Evolutionary conservation across 1,140 invertebrate genomes (phyloP).

Genomic region (Hyphantria cunea): DNA sequence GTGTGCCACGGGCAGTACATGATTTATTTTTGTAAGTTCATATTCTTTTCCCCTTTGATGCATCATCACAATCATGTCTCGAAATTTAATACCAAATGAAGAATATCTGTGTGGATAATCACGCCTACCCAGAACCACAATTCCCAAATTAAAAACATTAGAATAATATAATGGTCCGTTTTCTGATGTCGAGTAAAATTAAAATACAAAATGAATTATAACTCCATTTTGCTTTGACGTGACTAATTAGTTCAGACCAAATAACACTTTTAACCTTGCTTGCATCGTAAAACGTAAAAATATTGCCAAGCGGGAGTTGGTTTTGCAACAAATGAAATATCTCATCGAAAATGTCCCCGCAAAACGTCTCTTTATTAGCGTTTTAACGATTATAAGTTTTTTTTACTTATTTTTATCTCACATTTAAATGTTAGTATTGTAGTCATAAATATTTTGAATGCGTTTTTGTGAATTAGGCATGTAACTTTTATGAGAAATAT

Average conservation of each 20-base stretch:
- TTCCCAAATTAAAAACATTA: background rate
- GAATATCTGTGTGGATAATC: too few species aligned
- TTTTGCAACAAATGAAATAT: background rate
- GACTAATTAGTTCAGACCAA: slow-evolving; percentile 61
- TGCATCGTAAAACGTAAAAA: slow-evolving; percentile 19
- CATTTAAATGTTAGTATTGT: slow-evolving; percentile 5
- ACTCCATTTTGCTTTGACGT: slow-evolving; percentile 57
- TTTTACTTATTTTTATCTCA: background rate
- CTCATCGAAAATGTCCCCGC: too few species aligned
- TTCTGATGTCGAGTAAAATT: slow-evolving; percentile 38
- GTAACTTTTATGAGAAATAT: background rate
- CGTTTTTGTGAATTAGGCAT: slow-evolving; percentile 8
- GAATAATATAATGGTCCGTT: slow-evolving; percentile 37
- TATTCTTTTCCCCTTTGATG: too few species aligned
- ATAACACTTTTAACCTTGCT: slow-evolving; percentile 44
- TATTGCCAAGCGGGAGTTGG: slow-evolving; percentile 14
- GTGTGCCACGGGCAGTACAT: too few species aligned
- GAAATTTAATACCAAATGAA: too few species aligned
- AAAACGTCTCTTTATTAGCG: background rate
- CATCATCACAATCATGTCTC: too few species aligned
- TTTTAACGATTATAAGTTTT: background rate
- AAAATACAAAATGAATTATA: slow-evolving; percentile 55
- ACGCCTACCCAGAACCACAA: too few species aligned
- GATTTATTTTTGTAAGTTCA: too few species aligned
- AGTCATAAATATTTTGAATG: slow-evolving; percentile 15